A percentile compares a stretch with the other conserved stretches of the same genome.
Evolutionary conservation across 2,113 vertebrate genomes (phyloP).

Genomic region (Nyctereutes procyonoides): DNA sequence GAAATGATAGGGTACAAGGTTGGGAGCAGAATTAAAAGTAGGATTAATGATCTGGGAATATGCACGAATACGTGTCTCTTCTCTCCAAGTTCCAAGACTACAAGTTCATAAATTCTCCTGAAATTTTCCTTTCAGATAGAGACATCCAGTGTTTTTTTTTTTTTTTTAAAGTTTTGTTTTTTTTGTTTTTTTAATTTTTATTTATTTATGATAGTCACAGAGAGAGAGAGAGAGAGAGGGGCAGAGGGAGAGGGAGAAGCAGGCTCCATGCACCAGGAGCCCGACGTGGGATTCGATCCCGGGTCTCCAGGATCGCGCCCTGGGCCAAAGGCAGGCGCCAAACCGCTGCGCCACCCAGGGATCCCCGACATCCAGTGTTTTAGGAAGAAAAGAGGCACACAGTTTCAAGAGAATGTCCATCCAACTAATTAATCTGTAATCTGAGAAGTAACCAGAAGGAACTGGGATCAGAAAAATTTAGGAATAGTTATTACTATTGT

Average conservation of each 20-base stretch:
- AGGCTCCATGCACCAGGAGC: no score
- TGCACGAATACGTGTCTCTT: background rate
- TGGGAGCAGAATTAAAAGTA: conserved; percentile 28
- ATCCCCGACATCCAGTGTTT: background rate
- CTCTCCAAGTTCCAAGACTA: background rate
- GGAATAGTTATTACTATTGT: background rate
- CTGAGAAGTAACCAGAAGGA: background rate
- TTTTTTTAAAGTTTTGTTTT: no score
- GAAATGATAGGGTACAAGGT: conserved; percentile 18
- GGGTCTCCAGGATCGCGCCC: no score
- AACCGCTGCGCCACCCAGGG: no score
- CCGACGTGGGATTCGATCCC: no score
- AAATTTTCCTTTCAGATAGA: conserved; percentile 15
- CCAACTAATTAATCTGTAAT: background rate
- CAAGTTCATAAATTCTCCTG: background rate
- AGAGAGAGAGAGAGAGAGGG: no score
- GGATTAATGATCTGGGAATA: conserved; percentile 4
- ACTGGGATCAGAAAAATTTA: background rate
- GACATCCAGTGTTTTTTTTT: conserved; percentile 1
- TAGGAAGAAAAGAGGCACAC: background rate
- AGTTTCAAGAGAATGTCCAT: background rate
- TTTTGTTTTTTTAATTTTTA: no score
- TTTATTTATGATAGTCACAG: no score
- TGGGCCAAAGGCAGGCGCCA: no score
- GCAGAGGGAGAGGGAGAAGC: no score